These are phyloP conservation scores for Salvator merianae DNA, from an alignment of 2,113 vertebrate species.

Conservation along the genomic window DNA sequence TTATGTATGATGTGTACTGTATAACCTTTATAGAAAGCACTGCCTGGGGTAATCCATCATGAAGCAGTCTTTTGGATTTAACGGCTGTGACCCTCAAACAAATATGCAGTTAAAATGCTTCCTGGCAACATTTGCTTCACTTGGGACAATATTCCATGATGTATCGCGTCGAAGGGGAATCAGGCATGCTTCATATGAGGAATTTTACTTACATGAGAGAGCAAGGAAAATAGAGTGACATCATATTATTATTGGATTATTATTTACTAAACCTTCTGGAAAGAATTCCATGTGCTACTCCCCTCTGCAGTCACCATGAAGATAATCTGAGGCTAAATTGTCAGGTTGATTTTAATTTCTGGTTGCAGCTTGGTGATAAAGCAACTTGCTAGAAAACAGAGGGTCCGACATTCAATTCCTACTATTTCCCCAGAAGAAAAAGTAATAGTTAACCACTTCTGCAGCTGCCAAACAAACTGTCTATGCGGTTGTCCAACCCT, in stretches of 20 bases:
- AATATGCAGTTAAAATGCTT: conserved; percentile 19
- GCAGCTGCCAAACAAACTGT: too few species aligned
- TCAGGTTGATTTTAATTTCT: too few species aligned
- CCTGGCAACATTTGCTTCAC: conserved; percentile 22
- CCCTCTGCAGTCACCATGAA: background rate
- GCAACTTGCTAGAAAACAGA: too few species aligned
- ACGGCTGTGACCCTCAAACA: conserved; percentile 12
- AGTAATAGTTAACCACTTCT: too few species aligned
- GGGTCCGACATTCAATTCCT: too few species aligned
- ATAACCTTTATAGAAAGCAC: conserved; percentile 35
- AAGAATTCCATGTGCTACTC: background rate
- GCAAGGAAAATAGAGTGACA: background rate
- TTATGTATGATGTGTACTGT: background rate
- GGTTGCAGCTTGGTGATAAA: too few species aligned
- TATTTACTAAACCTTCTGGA: background rate
- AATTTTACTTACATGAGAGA: background rate
- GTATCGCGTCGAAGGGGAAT: background rate
- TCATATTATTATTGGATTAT: background rate
- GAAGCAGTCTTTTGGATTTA: conserved; percentile 26
- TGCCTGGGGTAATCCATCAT: conserved; percentile 21
- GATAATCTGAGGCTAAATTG: too few species aligned
- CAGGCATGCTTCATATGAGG: background rate
- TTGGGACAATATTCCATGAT: background rate
- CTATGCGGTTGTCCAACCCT: too few species aligned
- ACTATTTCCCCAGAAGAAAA: too few species aligned